Percentiles rank a stretch among this genome's conserved stretches.
Evolutionary conservation across 1,140 invertebrate species (phyloP).

Genomic region (Tetramorium parvispinum): DNA sequence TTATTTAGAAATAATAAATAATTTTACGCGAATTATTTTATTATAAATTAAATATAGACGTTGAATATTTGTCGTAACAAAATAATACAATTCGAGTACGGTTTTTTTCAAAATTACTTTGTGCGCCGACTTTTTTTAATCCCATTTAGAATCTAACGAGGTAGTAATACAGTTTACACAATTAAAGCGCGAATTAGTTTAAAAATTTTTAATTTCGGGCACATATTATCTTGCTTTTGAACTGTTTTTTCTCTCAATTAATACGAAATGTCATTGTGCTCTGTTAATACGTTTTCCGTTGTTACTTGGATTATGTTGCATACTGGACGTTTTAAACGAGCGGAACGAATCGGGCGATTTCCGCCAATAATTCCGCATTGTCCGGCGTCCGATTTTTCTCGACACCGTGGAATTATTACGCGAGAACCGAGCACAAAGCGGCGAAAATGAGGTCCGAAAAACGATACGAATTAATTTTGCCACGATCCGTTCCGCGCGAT

Average conservation of each 20-base stretch:
- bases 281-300: not conserved
- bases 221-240: not conserved
- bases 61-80: not conserved
- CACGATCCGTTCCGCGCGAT: constrained; percentile 30
- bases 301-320: not conserved
- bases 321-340: not conserved
- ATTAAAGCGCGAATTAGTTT: not conserved
- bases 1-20: not conserved
- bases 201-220: not conserved
- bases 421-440: not conserved
- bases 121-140: not conserved
- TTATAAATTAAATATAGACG: not conserved
- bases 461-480: constrained; percentile 37
- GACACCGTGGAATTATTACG: constrained; percentile 1
- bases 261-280: not conserved
- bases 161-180: not conserved
- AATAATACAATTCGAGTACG: too few species aligned
- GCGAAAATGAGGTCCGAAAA: constrained; percentile 8
- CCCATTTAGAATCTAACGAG: not conserved
- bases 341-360: not conserved
- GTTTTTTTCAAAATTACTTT: not conserved
- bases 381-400: constrained; percentile 6
- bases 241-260: not conserved
- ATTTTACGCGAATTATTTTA: not conserved
- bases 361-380: constrained; percentile 16